phyloP scores from a whole-genome alignment of 2,797 vertebrate genomes.

The Tokudaia muenninki region DNA sequence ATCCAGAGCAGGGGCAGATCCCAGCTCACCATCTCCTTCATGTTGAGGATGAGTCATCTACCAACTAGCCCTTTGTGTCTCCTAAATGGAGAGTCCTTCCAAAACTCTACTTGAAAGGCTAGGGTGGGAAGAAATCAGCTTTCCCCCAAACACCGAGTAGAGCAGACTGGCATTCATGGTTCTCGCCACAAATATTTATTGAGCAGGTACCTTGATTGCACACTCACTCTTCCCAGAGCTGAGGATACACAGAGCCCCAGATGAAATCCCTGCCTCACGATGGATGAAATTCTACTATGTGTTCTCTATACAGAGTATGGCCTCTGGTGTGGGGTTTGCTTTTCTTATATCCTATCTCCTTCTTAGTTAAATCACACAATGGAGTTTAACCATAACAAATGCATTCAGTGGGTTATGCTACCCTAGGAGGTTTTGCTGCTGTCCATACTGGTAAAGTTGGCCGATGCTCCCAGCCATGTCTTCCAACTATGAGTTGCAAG shows the following conservation, averaged over 20 bases:
- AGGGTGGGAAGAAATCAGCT: not conserved
- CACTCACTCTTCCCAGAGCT: not conserved
- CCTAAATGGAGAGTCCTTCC: not conserved
- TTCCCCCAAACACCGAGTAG: not conserved
- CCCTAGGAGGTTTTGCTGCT: not conserved
- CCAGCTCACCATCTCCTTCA: not conserved
- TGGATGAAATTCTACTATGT: not conserved
- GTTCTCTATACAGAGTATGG: not conserved
- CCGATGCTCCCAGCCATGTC: not conserved
- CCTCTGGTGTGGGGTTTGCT: not conserved
- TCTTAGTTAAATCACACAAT: not conserved
- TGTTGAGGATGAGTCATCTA: not conserved
- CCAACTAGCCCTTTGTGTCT: not conserved
- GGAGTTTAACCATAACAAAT: not conserved
- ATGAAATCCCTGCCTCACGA: not conserved
- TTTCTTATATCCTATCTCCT: not conserved
- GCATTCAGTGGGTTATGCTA: not conserved
- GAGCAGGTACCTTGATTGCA: not conserved
- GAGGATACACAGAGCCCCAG: not conserved
- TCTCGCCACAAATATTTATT: not conserved
- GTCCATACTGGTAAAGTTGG: not conserved
- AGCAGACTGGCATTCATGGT: not conserved
- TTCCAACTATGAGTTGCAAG: not conserved
- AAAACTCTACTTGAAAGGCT: not conserved
- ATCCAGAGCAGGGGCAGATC: not conserved